These are phyloP conservation scores for Platalea minor DNA, from an alignment of 2,797 vertebrate genomes.

Conservation along the genomic window DNA sequence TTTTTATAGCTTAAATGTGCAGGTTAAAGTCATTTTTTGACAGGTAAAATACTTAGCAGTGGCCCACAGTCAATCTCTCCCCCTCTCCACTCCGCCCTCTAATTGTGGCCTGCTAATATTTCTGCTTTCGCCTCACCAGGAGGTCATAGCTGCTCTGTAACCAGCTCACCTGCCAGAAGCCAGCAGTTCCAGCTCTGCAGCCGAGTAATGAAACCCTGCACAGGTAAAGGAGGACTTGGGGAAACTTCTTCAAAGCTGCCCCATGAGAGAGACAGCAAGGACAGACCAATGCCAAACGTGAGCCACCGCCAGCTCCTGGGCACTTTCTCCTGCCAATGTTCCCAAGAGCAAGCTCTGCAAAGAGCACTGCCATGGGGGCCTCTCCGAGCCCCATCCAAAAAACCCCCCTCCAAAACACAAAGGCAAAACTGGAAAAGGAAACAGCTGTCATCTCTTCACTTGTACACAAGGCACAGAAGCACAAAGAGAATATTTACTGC, in stretches of 20 bases:
- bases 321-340: neutral
- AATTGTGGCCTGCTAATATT: neutral
- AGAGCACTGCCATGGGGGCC: neutral
- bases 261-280: neutral
- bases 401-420: neutral
- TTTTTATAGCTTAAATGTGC: conserved; percentile 42
- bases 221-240: neutral
- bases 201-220: neutral
- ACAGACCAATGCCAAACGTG: neutral
- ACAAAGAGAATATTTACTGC: neutral
- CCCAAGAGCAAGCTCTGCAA: neutral
- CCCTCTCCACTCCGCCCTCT: neutral
- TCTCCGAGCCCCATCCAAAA: neutral
- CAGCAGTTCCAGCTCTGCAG: neutral
- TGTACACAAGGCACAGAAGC: neutral
- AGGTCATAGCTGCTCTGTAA: neutral
- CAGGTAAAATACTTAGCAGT: neutral
- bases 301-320: neutral
- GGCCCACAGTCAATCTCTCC: neutral
- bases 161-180: neutral
- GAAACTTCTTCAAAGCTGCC: neutral
- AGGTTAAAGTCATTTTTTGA: conserved; percentile 34
- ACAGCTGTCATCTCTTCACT: neutral
- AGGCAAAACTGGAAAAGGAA: neutral
- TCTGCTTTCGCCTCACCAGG: neutral